phyloP scores from a whole-genome alignment of 2,888 invertebrate species.

The Aleiodes alternator region DNA sequence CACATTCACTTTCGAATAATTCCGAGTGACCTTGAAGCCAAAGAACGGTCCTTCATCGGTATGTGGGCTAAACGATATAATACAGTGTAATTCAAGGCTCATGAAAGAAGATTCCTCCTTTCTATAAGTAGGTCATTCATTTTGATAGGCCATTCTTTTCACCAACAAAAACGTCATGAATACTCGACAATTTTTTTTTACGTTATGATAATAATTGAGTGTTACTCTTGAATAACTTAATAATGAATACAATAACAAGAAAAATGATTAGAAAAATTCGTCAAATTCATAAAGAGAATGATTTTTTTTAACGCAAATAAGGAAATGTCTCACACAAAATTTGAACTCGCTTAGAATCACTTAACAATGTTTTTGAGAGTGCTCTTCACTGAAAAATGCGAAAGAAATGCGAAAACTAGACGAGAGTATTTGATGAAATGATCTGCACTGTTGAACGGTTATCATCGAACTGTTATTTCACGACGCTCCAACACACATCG shows the following conservation, averaged over 20 bases:
- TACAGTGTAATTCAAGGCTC: constrained; percentile 8
- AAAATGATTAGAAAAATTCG: not conserved
- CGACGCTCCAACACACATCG: constrained; percentile 18
- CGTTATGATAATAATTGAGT: not conserved
- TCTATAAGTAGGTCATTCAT: not conserved
- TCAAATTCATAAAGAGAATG: too few species aligned
- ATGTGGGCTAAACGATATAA: constrained; percentile 27
- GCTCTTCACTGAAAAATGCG: too few species aligned
- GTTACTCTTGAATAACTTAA: not conserved
- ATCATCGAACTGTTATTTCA: constrained; percentile 54
- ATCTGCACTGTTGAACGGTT: constrained; percentile 50
- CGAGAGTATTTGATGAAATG: constrained; percentile 26
- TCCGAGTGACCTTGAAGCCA: constrained; percentile 19
- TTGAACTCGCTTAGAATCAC: too few species aligned
- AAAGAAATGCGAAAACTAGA: too few species aligned
- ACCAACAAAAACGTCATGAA: not conserved
- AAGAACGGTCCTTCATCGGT: constrained; percentile 29
- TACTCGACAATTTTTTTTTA: not conserved
- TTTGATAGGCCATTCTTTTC: not conserved
- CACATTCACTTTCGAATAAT: constrained; percentile 8
- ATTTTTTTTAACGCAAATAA: too few species aligned
- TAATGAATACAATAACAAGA: not conserved
- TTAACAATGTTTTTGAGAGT: too few species aligned
- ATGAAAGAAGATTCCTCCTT: constrained; percentile 6
- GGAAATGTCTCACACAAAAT: too few species aligned